phyloP scores from a whole-genome alignment of 2,797 vertebrate species.

The Trachops cirrhosus region DNA sequence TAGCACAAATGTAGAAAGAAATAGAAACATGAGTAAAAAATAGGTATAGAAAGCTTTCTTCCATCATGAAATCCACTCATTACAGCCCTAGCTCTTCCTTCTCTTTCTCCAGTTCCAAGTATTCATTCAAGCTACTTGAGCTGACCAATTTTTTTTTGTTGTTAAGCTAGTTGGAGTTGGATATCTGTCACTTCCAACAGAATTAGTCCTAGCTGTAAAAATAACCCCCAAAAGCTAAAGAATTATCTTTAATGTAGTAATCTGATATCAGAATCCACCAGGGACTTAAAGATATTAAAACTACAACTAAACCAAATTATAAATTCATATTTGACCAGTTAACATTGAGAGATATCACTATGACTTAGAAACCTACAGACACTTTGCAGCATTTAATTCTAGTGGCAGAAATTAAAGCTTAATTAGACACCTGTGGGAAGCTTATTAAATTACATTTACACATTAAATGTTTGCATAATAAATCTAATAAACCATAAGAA shows the following conservation, averaged over 20 bases:
- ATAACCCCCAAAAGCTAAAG: neutral
- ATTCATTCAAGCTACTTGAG: neutral
- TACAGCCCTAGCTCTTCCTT: neutral
- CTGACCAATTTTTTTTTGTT: neutral
- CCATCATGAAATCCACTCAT: neutral
- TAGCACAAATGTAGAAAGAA: neutral
- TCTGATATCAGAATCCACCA: neutral
- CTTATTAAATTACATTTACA: constrained; percentile 67
- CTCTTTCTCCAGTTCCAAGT: neutral
- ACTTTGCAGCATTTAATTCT: constrained; percentile 37
- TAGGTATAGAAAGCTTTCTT: neutral
- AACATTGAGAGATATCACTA: constrained; percentile 2
- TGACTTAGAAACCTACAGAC: neutral
- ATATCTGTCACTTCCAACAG: neutral
- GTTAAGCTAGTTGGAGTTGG: neutral
- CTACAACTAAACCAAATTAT: constrained; percentile 26
- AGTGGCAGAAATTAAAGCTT: constrained; percentile 55
- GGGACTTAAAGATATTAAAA: constrained; percentile 28
- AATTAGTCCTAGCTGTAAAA: constrained; percentile 5
- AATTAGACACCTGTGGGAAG: constrained; percentile 64
- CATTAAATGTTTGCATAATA: constrained; percentile 70
- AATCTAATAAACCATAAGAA: constrained; percentile 69
- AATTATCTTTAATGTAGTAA: neutral
- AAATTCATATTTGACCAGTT: constrained; percentile 16
- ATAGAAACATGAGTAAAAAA: neutral